Evolutionary conservation across 2,113 vertebrate genomes (phyloP), one percentile per base, ranked within the genome.

Genomic region (Hymenochirus boettgeri): DNA sequence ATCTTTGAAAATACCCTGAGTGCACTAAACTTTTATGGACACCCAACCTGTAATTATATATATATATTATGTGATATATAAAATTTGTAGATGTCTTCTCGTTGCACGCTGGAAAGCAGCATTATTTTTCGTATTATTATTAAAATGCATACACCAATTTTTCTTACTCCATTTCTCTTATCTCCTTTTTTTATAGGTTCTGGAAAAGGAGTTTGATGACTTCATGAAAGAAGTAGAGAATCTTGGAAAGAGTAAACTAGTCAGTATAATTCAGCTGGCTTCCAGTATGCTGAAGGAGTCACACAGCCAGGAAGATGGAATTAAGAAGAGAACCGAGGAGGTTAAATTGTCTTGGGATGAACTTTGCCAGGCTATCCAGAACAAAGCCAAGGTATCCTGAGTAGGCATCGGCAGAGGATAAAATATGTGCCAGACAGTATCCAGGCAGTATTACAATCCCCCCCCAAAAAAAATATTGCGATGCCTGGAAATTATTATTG

Each of bases 121-220:
- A n/a, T n/a, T n/a, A n/a, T n/a, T n/a, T n/a, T n/a, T n/a, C n/a
- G n/a, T n/a, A n/a, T n/a, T n/a, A n/a, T n/a, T n/a, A n/a, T n/a
- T n/a, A n/a, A n/a, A n/a, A n/a, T n/a, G n/a, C n/a, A n/a, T n/a
- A n/a, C n/a, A n/a, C n/a, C n/a, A n/a, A n/a, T n/a, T n/a, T n/a
- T n/a, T n/a, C n/a, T n/a, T n/a, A n/a, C n/a, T 13, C 15, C 6
- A 35, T 33, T 23, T 51, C 25, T 52, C 17, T 25, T 62, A 2
- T 35, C 13, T 39, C 11, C 53, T 72, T 57, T 22, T 69, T 63
- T 64, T 11, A 1, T 75, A 96, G 94, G 78, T 83, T 12, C 79
- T 92, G 29, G 88, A 93, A 83, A 89, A 92, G 73, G 89, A 86
- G 72, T 84, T 94, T 78, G 81, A 88, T 69, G 80, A 86, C 70